These are phyloP conservation scores for Scaptomyza polygonia DNA, from an alignment of 2,888 invertebrate genomes.

Conservation along the genomic window DNA sequence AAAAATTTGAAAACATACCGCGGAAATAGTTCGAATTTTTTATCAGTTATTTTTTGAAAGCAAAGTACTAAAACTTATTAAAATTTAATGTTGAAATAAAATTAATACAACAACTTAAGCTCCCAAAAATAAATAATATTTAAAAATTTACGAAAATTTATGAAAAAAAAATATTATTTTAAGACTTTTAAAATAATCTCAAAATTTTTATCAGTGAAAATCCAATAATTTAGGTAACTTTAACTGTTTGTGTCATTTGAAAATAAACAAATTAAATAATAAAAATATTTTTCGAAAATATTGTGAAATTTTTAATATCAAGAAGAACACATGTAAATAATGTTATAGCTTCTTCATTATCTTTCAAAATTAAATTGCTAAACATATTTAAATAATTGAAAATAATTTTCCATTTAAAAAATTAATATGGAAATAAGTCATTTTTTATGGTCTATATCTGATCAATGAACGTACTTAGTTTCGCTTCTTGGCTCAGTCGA, in stretches of 20 bases:
- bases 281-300: not conserved
- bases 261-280: too few species aligned
- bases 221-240: not conserved
- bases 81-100: not conserved
- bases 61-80: not conserved
- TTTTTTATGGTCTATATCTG: too few species aligned
- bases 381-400: too few species aligned
- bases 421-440: too few species aligned
- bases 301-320: not conserved
- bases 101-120: not conserved
- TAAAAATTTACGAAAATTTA: not conserved
- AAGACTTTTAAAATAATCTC: not conserved
- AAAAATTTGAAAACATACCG: not conserved
- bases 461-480: too few species aligned
- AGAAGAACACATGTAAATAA: not conserved
- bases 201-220: not conserved
- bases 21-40: not conserved
- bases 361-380: too few species aligned
- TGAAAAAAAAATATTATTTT: not conserved
- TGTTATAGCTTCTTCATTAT: not conserved
- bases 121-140: not conserved
- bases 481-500: constrained; percentile 6
- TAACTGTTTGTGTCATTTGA: too few species aligned
- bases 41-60: too few species aligned
- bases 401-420: too few species aligned